phyloP scores from a whole-genome alignment of 2,797 vertebrate species.

The Pygocentrus nattereri region DNA sequence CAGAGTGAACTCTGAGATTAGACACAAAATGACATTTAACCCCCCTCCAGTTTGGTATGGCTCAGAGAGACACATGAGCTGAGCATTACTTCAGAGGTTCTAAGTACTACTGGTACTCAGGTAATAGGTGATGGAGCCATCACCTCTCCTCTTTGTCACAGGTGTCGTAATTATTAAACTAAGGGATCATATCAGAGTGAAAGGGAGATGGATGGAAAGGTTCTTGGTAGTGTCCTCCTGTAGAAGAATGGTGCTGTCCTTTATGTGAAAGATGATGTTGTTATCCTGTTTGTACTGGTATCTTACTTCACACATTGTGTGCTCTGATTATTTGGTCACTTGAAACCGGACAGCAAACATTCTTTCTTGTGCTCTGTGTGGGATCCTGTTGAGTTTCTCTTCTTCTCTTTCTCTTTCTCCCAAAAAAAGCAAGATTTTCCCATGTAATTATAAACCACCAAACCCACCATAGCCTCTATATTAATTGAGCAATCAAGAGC shows the following conservation, averaged over 20 bases:
- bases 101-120: background rate
- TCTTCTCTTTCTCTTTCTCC: too few relatives aligned
- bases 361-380: background rate
- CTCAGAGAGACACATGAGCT: background rate
- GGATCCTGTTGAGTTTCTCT: too few relatives aligned
- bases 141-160: background rate
- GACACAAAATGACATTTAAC: background rate
- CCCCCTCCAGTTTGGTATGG: background rate
- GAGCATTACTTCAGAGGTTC: background rate
- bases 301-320: background rate
- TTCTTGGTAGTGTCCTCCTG: background rate
- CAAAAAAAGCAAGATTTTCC: background rate
- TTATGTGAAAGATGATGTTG: background rate
- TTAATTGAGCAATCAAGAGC: slow-evolving; percentile 34
- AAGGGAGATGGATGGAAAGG: background rate
- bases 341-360: background rate
- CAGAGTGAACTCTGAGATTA: background rate
- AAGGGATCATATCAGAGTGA: background rate
- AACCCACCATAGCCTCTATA: slow-evolving; percentile 22
- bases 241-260: background rate
- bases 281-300: background rate
- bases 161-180: slow-evolving; percentile 1
- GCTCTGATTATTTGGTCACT: background rate
- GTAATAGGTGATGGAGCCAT: background rate
- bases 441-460: background rate